These are phyloP conservation scores for Zaprionus bogoriensis DNA, from an alignment of 2,888 invertebrate species.

Conservation along the genomic window DNA sequence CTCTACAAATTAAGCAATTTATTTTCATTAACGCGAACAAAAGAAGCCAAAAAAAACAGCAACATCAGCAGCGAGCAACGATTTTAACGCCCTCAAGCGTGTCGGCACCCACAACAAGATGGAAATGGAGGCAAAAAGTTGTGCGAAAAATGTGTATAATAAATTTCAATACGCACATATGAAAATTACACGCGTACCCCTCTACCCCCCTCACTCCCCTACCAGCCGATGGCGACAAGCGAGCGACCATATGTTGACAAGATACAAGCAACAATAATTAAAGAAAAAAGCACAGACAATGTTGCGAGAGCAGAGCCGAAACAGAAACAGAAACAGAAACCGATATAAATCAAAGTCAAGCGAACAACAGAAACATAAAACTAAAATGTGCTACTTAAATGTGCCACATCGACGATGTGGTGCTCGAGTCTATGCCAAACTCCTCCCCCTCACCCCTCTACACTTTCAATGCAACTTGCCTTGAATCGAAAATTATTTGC, in stretches of 20 bases:
- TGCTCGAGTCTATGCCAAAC: not conserved
- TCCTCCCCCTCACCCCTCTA: not conserved
- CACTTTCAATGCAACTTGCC: conserved; percentile 37
- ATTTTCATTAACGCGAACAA: conserved; percentile 67
- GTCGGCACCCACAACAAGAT: conserved; percentile 14
- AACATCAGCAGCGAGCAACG: conserved; percentile 28
- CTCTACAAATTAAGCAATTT: conserved; percentile 71
- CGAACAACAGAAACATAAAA: conserved; percentile 54
- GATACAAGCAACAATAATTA: conserved; percentile 30
- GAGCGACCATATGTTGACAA: conserved; percentile 40
- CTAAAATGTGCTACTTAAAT: conserved; percentile 58
- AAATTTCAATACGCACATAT: conserved; percentile 23
- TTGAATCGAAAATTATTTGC: conserved; percentile 64
- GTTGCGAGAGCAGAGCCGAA: conserved; percentile 37
- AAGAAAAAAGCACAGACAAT: conserved; percentile 25
- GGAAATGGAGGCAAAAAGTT: not conserved
- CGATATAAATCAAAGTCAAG: conserved; percentile 71
- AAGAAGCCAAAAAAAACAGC: conserved; percentile 29
- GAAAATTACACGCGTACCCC: conserved; percentile 4
- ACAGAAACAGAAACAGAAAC: conserved; percentile 33
- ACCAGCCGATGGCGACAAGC: not conserved
- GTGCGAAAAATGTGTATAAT: conserved; percentile 18
- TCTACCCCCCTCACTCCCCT: not conserved
- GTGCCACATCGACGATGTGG: conserved; percentile 30
- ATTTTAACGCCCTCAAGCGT: conserved; percentile 58